phyloP scores from a whole-genome alignment of 2,797 vertebrate species.

The Molossus molossus region DNA sequence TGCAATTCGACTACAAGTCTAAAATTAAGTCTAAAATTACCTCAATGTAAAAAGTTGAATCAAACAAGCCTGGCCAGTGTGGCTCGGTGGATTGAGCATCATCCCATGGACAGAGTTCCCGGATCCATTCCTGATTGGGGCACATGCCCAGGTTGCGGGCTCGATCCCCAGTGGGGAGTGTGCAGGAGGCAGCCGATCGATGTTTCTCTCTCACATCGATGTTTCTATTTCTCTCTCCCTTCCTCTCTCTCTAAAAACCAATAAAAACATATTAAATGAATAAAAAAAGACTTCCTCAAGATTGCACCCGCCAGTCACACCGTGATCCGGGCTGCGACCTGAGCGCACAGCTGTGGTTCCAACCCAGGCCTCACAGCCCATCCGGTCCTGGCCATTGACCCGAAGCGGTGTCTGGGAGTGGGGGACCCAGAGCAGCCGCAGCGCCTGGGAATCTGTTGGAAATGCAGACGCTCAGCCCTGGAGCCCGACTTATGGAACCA shows the following conservation, averaged over 20 bases:
- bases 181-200: too few relatives aligned
- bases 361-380: not conserved
- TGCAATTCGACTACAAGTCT: not conserved
- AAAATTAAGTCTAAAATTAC: slow-evolving; percentile 53
- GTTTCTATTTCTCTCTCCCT: too few relatives aligned
- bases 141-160: too few relatives aligned
- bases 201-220: too few relatives aligned
- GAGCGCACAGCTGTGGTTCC: not conserved
- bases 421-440: too few relatives aligned
- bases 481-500: not conserved
- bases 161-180: too few relatives aligned
- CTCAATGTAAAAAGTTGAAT: not conserved
- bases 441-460: not conserved
- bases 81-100: too few relatives aligned
- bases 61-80: not conserved
- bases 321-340: not conserved
- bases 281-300: not conserved
- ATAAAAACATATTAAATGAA: too few relatives aligned
- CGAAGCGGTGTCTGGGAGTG: not conserved
- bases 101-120: too few relatives aligned
- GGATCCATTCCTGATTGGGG: too few relatives aligned
- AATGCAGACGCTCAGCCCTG: not conserved
- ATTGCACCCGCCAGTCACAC: not conserved
- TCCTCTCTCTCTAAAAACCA: too few relatives aligned
- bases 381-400: not conserved